These are phyloP conservation scores for Lordiphosa fenestrarum DNA, from an alignment of 2,888 invertebrate species.

Conservation along the genomic window DNA sequence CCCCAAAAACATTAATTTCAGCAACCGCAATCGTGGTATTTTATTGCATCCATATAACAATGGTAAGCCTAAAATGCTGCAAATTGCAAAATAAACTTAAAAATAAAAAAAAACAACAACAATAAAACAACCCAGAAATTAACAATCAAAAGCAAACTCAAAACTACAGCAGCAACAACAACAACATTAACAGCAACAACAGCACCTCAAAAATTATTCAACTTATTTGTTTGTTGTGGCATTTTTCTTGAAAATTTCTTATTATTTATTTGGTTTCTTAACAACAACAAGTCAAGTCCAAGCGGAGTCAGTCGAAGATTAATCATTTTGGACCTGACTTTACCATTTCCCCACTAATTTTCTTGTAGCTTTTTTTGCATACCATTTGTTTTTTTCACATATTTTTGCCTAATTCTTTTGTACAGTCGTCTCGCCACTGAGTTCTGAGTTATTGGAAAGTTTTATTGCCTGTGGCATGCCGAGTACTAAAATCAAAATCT, in stretches of 20 bases:
- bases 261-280: conserved; percentile 24
- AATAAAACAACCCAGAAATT: conserved; percentile 11
- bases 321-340: too few relatives aligned
- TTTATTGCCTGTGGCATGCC: conserved; percentile 67
- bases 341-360: background rate
- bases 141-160: conserved; percentile 24
- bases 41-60: conserved; percentile 83
- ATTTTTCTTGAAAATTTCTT: conserved; percentile 19
- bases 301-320: too few relatives aligned
- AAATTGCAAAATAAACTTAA: conserved; percentile 46
- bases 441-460: conserved; percentile 50
- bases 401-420: conserved; percentile 18
- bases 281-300: too few relatives aligned
- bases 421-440: conserved; percentile 44
- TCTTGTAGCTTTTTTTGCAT: conserved; percentile 38
- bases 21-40: conserved; percentile 80
- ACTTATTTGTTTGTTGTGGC: conserved; percentile 23
- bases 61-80: conserved; percentile 81
- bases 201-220: conserved; percentile 47
- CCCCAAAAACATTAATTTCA: conserved; percentile 76
- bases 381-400: conserved; percentile 16
- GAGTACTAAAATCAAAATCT: conserved; percentile 24
- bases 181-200: conserved; percentile 36
- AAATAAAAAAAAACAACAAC: conserved; percentile 20
- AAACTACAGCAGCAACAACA: conserved; percentile 48